phyloP scores from a whole-genome alignment of 2,888 invertebrate species.

The Yponomeuta sedellus region DNA sequence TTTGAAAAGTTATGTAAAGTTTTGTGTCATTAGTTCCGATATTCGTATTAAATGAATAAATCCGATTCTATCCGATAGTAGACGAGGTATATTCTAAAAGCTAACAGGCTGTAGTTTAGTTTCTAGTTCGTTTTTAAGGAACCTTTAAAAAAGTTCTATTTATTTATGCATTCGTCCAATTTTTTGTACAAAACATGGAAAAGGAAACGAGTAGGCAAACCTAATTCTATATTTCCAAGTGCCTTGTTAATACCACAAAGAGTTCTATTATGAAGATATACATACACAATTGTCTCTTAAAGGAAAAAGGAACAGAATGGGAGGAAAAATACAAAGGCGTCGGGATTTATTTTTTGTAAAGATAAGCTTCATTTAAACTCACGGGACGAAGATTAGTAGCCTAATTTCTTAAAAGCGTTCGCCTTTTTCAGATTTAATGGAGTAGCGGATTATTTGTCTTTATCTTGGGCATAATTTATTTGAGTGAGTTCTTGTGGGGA shows the following conservation, averaged over 20 bases:
- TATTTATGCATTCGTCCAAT: no score
- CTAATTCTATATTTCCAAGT: neutral
- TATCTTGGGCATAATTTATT: constrained; percentile 60
- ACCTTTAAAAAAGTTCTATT: no score
- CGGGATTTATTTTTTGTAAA: constrained; percentile 27
- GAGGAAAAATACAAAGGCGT: constrained; percentile 20
- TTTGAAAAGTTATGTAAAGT: no score
- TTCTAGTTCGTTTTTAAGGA: no score
- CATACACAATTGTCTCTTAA: constrained; percentile 17
- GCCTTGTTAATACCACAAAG: neutral
- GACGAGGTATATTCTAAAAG: no score
- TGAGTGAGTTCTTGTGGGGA: constrained; percentile 35
- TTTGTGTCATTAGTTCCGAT: no score
- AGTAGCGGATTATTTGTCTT: constrained; percentile 51
- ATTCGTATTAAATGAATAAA: no score
- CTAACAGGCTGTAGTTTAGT: no score
- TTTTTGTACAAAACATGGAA: no score
- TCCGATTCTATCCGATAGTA: no score
- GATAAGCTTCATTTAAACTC: constrained; percentile 46
- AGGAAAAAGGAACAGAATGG: neutral
- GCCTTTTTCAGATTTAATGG: constrained; percentile 62
- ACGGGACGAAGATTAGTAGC: constrained; percentile 46
- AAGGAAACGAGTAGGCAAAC: neutral
- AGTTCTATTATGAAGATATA: neutral
- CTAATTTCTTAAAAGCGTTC: constrained; percentile 67